A percentile compares a stretch with the other conserved stretches of the same genome.
phyloP scores from a whole-genome alignment of 2,888 invertebrate species.

The Trachelus stipa region DNA sequence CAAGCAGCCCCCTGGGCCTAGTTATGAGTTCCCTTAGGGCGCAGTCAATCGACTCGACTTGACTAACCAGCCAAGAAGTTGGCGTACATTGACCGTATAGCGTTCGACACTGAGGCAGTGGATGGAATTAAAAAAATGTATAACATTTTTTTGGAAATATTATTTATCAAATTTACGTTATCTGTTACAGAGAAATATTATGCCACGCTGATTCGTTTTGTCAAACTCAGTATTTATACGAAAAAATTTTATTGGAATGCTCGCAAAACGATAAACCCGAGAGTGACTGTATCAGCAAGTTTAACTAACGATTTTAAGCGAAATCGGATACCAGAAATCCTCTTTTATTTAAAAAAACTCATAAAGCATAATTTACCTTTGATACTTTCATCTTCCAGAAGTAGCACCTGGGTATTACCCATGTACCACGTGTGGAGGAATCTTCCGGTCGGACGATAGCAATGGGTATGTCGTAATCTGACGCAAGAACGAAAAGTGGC shows the following conservation, averaged over 20 bases:
- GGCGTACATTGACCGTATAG: neutral
- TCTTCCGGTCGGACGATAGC: too few relatives aligned
- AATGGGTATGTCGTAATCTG: neutral
- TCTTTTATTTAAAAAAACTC: neutral
- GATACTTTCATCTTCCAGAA: neutral
- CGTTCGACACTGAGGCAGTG: neutral
- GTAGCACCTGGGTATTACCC: neutral
- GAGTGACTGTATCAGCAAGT: neutral
- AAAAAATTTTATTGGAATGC: neutral
- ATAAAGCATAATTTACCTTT: neutral
- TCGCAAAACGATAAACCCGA: neutral
- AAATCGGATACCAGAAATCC: neutral
- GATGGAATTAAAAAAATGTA: neutral
- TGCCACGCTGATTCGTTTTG: neutral
- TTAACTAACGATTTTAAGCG: neutral
- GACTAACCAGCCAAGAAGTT: conserved; percentile 1
- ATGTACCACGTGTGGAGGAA: neutral
- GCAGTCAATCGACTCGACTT: conserved; percentile 33
- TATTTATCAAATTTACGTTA: neutral
- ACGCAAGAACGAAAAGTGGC: neutral
- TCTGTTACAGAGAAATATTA: neutral
- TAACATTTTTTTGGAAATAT: neutral
- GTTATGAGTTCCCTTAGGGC: conserved; percentile 61
- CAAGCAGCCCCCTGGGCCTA: conserved; percentile 62
- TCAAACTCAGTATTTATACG: neutral